A percentile compares a stretch with the other conserved stretches of the same genome.
Conservation (phyloP, 1,140 invertebrate species). For the Drosophila murphyi region DNA sequence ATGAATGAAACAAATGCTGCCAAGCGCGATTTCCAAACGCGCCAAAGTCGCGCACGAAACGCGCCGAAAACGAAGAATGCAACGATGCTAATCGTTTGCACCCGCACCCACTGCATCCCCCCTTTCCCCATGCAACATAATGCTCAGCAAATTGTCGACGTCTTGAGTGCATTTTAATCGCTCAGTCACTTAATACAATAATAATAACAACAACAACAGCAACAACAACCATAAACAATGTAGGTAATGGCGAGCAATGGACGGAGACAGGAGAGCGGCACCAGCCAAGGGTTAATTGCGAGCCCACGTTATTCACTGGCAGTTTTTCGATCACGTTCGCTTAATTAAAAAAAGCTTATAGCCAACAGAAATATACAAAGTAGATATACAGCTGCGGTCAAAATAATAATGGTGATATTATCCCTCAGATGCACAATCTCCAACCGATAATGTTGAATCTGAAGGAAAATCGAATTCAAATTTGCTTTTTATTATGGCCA, state of each 20-base stretch:
- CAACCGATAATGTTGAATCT: too few relatives aligned
- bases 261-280: background rate
- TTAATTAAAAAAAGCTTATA: conserved; percentile 60
- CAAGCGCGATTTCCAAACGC: conserved; percentile 9
- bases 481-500: too few relatives aligned
- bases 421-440: too few relatives aligned
- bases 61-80: conserved; percentile 20
- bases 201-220: conserved; percentile 28
- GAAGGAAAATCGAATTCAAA: too few relatives aligned
- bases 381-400: background rate
- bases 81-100: background rate
- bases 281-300: conserved; percentile 72
- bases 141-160: conserved; percentile 59
- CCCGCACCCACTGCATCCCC: background rate
- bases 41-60: conserved; percentile 59
- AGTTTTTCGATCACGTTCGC: conserved; percentile 43
- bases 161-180: conserved; percentile 78
- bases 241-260: conserved; percentile 5
- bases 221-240: conserved; percentile 35
- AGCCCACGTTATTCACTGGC: conserved; percentile 54
- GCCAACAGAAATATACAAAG: background rate
- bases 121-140: background rate
- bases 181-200: conserved; percentile 22
- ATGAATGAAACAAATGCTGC: background rate
- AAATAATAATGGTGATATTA: background rate